phyloP scores from a whole-genome alignment of 2,113 vertebrate species.

The Echinops telfairi region DNA sequence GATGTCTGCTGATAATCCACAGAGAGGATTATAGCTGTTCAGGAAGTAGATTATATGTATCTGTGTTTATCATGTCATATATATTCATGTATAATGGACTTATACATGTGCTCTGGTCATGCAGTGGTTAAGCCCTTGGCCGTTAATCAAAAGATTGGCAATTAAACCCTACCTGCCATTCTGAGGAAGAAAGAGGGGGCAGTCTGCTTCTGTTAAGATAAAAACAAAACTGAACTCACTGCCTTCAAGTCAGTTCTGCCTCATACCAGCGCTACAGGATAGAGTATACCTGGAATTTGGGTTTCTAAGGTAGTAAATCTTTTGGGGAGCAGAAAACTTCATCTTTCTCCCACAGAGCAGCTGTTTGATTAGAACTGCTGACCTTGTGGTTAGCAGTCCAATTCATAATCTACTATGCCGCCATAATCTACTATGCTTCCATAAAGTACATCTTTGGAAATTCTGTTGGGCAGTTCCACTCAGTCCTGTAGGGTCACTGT shows the following conservation, averaged over 20 bases:
- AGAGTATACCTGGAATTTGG: too few species aligned
- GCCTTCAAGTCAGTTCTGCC: too few species aligned
- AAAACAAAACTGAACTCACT: too few species aligned
- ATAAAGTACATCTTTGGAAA: not conserved
- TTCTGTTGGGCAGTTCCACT: not conserved
- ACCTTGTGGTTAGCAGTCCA: too few species aligned
- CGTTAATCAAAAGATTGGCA: not conserved
- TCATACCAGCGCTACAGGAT: too few species aligned
- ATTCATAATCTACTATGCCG: too few species aligned
- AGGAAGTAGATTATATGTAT: not conserved
- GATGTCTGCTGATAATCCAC: not conserved
- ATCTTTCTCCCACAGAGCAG: too few species aligned
- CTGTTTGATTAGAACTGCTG: too few species aligned
- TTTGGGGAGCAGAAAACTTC: too few species aligned
- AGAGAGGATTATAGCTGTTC: conserved; percentile 50
- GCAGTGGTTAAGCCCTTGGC: not conserved
- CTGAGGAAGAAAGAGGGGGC: not conserved
- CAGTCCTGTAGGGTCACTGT: not conserved
- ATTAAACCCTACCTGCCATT: not conserved
- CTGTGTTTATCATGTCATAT: not conserved
- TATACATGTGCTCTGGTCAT: not conserved
- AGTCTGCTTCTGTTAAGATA: too few species aligned
- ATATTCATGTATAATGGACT: not conserved
- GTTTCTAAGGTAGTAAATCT: too few species aligned
- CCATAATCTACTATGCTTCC: too few species aligned